A percentile compares a stretch with the other conserved stretches of the same genome.
Evolutionary conservation across 2,113 vertebrate genomes (phyloP).

Genomic region (Phainopepla nitens): DNA sequence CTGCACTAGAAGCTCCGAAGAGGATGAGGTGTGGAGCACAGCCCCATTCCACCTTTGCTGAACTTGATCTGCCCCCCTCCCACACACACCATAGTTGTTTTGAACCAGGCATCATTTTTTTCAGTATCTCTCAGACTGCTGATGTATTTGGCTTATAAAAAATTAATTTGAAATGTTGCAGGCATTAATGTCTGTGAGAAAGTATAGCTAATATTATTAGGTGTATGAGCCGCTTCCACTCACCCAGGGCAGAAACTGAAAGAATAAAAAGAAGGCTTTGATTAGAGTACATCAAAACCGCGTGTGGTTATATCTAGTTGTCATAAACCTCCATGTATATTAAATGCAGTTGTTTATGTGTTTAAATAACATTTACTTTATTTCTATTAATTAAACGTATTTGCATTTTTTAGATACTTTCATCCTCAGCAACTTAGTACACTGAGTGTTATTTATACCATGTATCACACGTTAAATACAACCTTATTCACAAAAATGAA

Average conservation of each 20-base stretch:
- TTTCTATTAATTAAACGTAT: neutral
- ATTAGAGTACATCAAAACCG: neutral
- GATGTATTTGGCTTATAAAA: neutral
- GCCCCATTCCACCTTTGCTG: neutral
- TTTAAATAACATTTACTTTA: neutral
- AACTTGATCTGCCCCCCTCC: neutral
- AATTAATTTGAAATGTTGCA: neutral
- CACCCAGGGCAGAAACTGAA: neutral
- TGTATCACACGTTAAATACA: neutral
- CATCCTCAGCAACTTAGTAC: neutral
- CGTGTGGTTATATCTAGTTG: neutral
- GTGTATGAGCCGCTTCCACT: neutral
- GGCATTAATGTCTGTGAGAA: neutral
- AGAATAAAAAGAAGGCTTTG: neutral
- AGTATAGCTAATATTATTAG: neutral
- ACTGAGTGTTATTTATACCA: neutral
- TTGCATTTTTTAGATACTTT: neutral
- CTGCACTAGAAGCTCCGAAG: neutral
- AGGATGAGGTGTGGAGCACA: neutral
- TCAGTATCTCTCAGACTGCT: neutral
- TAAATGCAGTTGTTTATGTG: neutral
- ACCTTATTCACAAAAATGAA: neutral
- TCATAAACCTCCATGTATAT: fast-evolving
- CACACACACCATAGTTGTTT: fast-evolving
- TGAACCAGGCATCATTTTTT: neutral